Base-by-base conservation (phyloP, 2,113 vertebrate species). In the Epinephelus cyanopodus region DNA sequence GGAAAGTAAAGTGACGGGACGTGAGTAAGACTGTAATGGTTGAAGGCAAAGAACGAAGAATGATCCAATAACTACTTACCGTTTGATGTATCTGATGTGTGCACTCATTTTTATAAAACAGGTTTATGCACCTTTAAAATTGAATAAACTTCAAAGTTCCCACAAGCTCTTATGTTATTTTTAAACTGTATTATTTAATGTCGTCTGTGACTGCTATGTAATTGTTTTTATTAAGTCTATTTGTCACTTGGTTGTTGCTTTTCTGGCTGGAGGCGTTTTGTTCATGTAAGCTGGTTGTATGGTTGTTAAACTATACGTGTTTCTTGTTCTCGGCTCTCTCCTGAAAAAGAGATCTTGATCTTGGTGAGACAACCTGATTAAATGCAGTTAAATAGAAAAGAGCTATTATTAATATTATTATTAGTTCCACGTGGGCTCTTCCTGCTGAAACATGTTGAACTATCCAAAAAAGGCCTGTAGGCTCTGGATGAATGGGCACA, bases 21-120 rank as follows among this genome's bases (percentile, higher is more conserved):
- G 1, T 74, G 42, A 81, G 1, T 14, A 19, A 54, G 4, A n/a
- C 12, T 39, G n/a, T 5, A 71, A 53, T 39, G 19, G 5, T 42
- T 75, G 5, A 23, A 67, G 21, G 14, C 15, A 63, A 25, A 54
- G 13, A 50, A 71, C 47, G 27, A 39, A 19, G 9, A 19, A 33
- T 53, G 70, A 42, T 60, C 78, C 39, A 53, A 12, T 70, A 70
- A 72, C 54, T 71, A 25, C 53, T 71, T 6, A 27, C 15, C 2
- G 4, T 33, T 6, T 9, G 33, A 42, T 23, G 42, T 39, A 23
- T 70, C 21, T n/a, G 0, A 53, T 10, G 7, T 39, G 4, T 1
- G 6, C 47, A 13, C 7, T 48, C n/a, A 61, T 13, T 6, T 23
- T 23, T 4, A 52, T n/a, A 17, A 4, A 52, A 33, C 18, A 50